Percentiles rank a stretch among this genome's conserved stretches.
Conservation (phyloP, 2,113 vertebrate genomes). For the Mormyrus lacerda region DNA sequence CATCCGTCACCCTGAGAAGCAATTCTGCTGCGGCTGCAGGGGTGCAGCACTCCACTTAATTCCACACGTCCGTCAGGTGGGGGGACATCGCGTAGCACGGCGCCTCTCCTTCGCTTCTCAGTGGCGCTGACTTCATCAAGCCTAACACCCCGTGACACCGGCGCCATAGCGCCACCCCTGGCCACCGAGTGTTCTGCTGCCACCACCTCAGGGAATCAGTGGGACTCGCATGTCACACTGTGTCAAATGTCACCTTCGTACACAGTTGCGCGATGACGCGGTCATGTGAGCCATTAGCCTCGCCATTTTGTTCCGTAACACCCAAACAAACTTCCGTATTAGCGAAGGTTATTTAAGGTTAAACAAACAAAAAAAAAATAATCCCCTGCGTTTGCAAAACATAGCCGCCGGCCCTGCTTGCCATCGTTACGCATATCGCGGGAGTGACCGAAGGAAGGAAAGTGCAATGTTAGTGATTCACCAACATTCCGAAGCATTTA, state of each 20-base stretch:
- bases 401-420: constrained; percentile 64
- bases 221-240: not conserved
- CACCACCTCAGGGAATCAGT: not conserved
- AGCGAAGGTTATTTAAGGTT: constrained; percentile 26
- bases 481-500: not conserved
- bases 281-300: not conserved
- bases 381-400: constrained; percentile 24
- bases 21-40: constrained; percentile 90
- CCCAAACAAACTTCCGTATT: constrained; percentile 13
- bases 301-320: not conserved
- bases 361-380: not conserved
- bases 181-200: not conserved
- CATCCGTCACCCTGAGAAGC: constrained; percentile 97
- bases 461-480: constrained; percentile 45
- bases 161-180: not conserved
- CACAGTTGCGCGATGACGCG: not conserved
- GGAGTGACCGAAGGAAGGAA: constrained; percentile 52
- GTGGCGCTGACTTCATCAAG: constrained; percentile 43
- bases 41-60: constrained; percentile 84
- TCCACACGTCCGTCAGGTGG: constrained; percentile 84
- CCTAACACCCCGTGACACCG: not conserved
- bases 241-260: not conserved
- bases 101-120: constrained; percentile 72
- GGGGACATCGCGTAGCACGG: constrained; percentile 89
- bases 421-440: constrained; percentile 57